Evolutionary conservation across 2,113 vertebrate species (phyloP).

Genomic region (Ictidomys tridecemlineatus): DNA sequence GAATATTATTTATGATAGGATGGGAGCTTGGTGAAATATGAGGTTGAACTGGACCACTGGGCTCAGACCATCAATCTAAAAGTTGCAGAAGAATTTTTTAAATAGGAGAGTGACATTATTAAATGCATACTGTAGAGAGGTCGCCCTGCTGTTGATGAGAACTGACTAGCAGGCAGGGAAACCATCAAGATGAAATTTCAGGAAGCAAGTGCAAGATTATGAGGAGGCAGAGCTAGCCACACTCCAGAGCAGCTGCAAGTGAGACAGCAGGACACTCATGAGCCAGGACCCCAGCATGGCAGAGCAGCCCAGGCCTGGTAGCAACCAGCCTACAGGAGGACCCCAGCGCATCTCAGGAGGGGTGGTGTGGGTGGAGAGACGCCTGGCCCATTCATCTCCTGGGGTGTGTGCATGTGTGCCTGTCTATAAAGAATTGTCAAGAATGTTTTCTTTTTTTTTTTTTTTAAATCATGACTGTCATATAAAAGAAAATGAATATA

Average conservation of each 20-base stretch:
- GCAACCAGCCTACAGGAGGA: background rate
- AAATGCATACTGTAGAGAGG: background rate
- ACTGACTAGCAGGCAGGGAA: background rate
- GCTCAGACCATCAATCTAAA: slow-evolving; percentile 9
- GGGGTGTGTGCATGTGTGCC: background rate
- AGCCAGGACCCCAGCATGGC: background rate
- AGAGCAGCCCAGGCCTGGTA: background rate
- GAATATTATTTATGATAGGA: background rate
- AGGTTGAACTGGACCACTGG: background rate
- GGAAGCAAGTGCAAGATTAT: background rate
- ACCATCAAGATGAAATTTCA: background rate
- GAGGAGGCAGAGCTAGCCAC: background rate
- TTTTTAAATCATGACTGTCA: background rate
- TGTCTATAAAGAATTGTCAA: background rate
- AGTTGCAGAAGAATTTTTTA: background rate
- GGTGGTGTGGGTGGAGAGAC: too few relatives aligned
- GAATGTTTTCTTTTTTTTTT: background rate
- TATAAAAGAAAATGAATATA: background rate
- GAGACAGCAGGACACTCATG: background rate
- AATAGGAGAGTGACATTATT: background rate
- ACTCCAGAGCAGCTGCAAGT: background rate
- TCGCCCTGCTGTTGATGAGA: background rate
- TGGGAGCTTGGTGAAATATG: background rate
- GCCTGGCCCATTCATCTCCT: background rate
- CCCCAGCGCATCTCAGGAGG: background rate